Conservation (phyloP, 2,113 vertebrate genomes). For the Maccullochella peelii region DNA sequence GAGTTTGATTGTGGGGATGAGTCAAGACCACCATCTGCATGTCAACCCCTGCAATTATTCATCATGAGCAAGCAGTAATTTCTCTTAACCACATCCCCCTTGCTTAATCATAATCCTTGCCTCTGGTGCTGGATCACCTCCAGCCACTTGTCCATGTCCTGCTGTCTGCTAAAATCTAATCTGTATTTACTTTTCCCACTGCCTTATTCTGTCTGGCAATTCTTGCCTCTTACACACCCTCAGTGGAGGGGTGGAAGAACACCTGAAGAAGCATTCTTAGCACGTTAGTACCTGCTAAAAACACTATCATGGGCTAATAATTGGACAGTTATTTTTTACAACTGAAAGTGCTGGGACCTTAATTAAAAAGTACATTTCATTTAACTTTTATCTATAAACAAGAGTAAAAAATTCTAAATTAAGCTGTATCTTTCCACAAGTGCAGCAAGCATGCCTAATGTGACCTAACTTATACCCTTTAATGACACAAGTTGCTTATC, state of each 20-base stretch:
- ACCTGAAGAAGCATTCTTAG: background rate
- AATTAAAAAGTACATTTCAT: constrained; percentile 8
- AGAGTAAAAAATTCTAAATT: background rate
- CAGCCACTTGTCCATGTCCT: constrained; percentile 45
- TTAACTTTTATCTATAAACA: background rate
- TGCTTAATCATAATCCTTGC: constrained; percentile 56
- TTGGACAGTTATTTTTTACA: background rate
- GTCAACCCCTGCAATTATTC: constrained; percentile 47
- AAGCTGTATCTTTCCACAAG: background rate
- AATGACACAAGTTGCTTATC: background rate
- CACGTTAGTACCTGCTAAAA: background rate
- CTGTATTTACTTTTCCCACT: constrained; percentile 18
- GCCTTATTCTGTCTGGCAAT: background rate
- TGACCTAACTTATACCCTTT: background rate
- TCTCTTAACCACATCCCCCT: constrained; percentile 26
- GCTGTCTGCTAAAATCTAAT: constrained; percentile 47
- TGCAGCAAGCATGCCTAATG: background rate
- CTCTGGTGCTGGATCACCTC: constrained; percentile 56
- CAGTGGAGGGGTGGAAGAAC: background rate
- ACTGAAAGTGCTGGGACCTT: background rate
- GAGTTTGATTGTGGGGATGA: constrained; percentile 40
- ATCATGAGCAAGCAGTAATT: constrained; percentile 43
- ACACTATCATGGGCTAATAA: background rate
- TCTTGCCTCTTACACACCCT: background rate
- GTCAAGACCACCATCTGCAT: constrained; percentile 49